These are phyloP conservation scores for Aurelia aurita complex sp. Pacific DNA, from an alignment of 30 jellyfish, hydroid and myxozoan genomes.

Conservation along the genomic window DNA sequence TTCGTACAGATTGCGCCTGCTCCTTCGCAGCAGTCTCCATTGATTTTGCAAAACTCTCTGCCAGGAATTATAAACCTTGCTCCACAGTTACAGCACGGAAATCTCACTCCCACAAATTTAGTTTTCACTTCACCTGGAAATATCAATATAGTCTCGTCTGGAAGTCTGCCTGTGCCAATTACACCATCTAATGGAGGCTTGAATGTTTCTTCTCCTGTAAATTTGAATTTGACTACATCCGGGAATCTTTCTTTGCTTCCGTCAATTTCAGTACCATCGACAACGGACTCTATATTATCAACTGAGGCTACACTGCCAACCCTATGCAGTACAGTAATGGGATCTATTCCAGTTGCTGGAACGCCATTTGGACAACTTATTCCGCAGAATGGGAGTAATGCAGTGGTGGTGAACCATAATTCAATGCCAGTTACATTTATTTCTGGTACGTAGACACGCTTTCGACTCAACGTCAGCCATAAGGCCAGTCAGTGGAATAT, in stretches of 20 bases:
- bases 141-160: constrained; percentile 20
- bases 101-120: constrained; percentile 14
- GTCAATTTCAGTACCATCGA: constrained; percentile 10
- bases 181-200: constrained; percentile 17
- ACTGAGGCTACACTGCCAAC: constrained; percentile 17
- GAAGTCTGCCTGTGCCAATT: constrained; percentile 1
- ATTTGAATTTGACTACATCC: constrained; percentile 12
- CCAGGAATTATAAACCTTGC: constrained; percentile 26
- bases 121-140: constrained; percentile 17
- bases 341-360: constrained; percentile 2
- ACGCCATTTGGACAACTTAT: constrained; percentile 25
- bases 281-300: constrained; percentile 34
- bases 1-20: constrained; percentile 46
- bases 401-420: background rate
- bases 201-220: constrained; percentile 25
- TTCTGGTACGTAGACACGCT: background rate
- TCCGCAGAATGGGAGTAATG: background rate
- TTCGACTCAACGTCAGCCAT: too few species aligned
- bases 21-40: background rate
- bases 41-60: constrained; percentile 18
- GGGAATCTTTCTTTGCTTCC: background rate
- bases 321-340: background rate
- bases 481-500: too few species aligned
- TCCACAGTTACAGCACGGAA: constrained; percentile 36
- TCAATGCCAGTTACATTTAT: constrained; percentile 14